Evolutionary conservation across 2,888 invertebrate genomes (phyloP).

Genomic region (Petrolisthes manimaculis): DNA sequence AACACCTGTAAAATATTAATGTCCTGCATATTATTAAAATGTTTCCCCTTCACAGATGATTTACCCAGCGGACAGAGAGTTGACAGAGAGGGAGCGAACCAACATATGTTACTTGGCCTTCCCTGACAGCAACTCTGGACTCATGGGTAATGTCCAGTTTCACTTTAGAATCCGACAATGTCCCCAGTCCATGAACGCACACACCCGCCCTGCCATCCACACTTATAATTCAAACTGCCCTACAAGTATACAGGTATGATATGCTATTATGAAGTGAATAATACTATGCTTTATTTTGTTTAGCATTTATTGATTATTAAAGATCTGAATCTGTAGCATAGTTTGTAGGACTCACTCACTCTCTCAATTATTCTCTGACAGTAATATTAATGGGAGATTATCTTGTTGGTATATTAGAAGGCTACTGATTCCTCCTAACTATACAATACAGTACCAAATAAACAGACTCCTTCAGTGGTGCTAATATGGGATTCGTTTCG

Average conservation of each 20-base stretch:
- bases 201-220: slow-evolving; percentile 49
- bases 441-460: no score
- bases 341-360: no score
- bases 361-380: no score
- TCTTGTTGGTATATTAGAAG: no score
- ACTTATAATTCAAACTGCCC: slow-evolving; percentile 58
- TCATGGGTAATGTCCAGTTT: slow-evolving; percentile 97
- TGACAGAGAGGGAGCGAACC: slow-evolving; percentile 87
- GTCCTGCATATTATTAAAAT: neutral
- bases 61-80: slow-evolving; percentile 85
- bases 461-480: no score
- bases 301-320: neutral
- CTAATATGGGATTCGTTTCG: no score
- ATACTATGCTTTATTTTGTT: neutral
- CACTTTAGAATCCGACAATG: slow-evolving; percentile 89
- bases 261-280: neutral
- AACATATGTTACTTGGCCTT: slow-evolving; percentile 98
- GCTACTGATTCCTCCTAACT: no score
- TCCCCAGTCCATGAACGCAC: slow-evolving; percentile 67
- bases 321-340: no score
- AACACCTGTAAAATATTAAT: no score
- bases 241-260: slow-evolving; percentile 54
- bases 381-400: no score
- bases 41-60: slow-evolving; percentile 69
- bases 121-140: slow-evolving; percentile 98